Conservation (phyloP, 2,113 vertebrate genomes). For the Phodopus roborovskii region DNA sequence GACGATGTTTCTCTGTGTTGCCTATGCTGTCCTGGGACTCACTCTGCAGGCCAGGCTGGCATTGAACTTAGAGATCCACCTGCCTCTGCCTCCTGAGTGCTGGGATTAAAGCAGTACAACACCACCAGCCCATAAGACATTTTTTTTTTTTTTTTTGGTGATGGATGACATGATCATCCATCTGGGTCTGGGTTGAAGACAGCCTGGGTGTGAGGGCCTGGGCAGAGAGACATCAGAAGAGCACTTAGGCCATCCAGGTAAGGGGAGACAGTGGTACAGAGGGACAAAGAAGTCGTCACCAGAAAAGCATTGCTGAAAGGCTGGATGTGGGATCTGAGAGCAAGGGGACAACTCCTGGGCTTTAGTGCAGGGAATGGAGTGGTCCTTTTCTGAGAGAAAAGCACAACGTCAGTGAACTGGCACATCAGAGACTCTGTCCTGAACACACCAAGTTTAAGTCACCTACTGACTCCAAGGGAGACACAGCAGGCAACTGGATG, state of each 20-base stretch:
- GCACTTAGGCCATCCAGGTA: not conserved
- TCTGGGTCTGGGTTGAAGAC: not conserved
- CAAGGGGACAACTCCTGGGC: not conserved
- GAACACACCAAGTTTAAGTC: not conserved
- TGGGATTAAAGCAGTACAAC: not conserved
- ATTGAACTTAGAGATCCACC: not conserved
- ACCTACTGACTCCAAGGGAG: not conserved
- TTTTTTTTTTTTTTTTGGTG: not conserved
- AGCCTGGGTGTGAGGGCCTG: not conserved
- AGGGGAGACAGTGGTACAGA: not conserved
- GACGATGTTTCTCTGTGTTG: not conserved
- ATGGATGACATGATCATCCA: not conserved
- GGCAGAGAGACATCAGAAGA: not conserved
- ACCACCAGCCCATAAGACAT: not conserved
- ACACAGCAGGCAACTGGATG: not conserved
- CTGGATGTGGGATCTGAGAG: not conserved
- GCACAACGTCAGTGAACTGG: not conserved
- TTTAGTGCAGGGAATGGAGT: not conserved
- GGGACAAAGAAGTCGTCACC: not conserved
- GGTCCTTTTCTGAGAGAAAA: constrained; percentile 7
- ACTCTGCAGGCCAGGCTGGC: not conserved
- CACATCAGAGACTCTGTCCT: constrained; percentile 3
- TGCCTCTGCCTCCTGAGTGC: not conserved
- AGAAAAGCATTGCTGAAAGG: not conserved
- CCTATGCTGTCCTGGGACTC: not conserved